phyloP scores from a whole-genome alignment of 2,888 invertebrate species.

The Mythimna lalbum region DNA sequence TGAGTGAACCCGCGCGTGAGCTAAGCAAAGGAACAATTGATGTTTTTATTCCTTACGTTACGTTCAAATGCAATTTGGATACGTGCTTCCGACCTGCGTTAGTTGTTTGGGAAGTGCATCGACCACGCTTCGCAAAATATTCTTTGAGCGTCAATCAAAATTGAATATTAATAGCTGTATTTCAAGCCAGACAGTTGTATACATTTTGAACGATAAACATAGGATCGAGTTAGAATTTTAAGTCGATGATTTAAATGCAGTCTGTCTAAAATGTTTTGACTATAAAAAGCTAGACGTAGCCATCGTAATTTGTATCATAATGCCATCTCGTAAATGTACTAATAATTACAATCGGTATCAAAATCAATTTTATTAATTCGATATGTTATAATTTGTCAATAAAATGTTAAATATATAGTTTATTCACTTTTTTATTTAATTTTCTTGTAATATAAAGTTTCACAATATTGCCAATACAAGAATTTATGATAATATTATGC shows the following conservation, averaged over 20 bases:
- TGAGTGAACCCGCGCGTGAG: slow-evolving; percentile 81
- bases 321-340: slow-evolving; percentile 48
- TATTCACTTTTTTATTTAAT: slow-evolving; percentile 48
- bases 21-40: slow-evolving; percentile 71
- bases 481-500: slow-evolving; percentile 64
- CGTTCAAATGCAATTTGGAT: slow-evolving; percentile 84
- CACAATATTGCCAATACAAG: slow-evolving; percentile 43
- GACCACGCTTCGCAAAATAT: slow-evolving; percentile 68
- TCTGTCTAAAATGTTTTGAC: slow-evolving; percentile 16
- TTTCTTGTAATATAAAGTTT: slow-evolving; percentile 50
- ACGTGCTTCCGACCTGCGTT: slow-evolving; percentile 81
- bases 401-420: slow-evolving; percentile 57
- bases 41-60: slow-evolving; percentile 70
- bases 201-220: slow-evolving; percentile 22
- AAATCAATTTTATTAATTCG: slow-evolving; percentile 56
- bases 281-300: slow-evolving; percentile 43
- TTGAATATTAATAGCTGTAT: slow-evolving; percentile 36
- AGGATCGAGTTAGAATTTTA: slow-evolving; percentile 50
- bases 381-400: slow-evolving; percentile 58
- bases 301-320: slow-evolving; percentile 44
- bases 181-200: slow-evolving; percentile 17
- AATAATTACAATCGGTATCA: slow-evolving; percentile 55
- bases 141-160: slow-evolving; percentile 42
- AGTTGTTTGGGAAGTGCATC: slow-evolving; percentile 77
- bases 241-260: slow-evolving; percentile 51